A percentile compares a stretch with the other conserved stretches of the same genome.
Evolutionary conservation across 2,888 invertebrate species (phyloP).

Genomic region (Chymomyza fuscimana): DNA sequence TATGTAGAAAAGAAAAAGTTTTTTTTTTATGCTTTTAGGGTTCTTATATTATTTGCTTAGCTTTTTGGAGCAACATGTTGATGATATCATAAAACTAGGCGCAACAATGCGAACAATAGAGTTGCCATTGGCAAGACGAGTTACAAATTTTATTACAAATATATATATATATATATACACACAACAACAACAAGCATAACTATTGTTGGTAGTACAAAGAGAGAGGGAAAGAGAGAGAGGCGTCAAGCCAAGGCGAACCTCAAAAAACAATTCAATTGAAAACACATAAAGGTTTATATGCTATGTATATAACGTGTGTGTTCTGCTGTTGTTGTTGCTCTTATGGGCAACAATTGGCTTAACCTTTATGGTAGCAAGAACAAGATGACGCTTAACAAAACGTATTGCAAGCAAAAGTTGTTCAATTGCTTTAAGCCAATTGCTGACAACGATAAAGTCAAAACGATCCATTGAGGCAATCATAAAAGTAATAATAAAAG

Average conservation of each 20-base stretch:
- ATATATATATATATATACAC: background rate
- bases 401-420: constrained; percentile 3
- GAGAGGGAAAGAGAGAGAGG: background rate
- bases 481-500: constrained; percentile 7
- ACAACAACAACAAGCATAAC: constrained; percentile 5
- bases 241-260: constrained; percentile 6
- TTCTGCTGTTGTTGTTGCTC: constrained; percentile 20
- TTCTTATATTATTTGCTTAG: background rate
- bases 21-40: background rate
- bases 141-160: constrained; percentile 4
- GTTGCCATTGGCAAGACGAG: constrained; percentile 5
- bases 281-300: constrained; percentile 56
- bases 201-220: background rate
- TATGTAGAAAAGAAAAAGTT: constrained; percentile 9
- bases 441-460: constrained; percentile 1
- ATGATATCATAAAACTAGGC: constrained; percentile 45
- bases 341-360: constrained; percentile 41
- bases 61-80: constrained; percentile 24
- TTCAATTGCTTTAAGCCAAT: background rate
- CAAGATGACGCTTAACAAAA: constrained; percentile 1
- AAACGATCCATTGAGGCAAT: constrained; percentile 2
- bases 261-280: constrained; percentile 53
- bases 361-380: constrained; percentile 39
- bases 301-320: constrained; percentile 22
- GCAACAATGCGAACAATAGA: background rate